Conservation (phyloP, 2,797 vertebrate species). For the Acipenser oxyrinchus region DNA sequence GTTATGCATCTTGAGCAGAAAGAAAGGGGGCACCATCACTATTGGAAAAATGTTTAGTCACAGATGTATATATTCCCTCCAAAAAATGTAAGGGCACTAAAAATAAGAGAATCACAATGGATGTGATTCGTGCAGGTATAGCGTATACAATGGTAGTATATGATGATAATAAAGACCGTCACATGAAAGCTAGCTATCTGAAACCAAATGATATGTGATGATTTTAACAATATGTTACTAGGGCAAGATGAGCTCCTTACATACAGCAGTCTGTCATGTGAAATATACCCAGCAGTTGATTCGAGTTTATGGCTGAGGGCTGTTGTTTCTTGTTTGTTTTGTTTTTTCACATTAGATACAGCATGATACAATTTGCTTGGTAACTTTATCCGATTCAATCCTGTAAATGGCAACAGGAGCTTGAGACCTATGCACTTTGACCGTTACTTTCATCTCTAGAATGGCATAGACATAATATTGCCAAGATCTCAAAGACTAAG, state of each 20-base stretch:
- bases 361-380: neutral
- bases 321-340: neutral
- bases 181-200: neutral
- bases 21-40: no score
- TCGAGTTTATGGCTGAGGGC: neutral
- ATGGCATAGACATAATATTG: neutral
- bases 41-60: no score
- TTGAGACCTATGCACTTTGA: neutral
- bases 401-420: neutral
- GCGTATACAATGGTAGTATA: no score
- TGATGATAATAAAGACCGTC: no score
- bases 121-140: no score
- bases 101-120: no score
- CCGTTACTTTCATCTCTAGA: neutral
- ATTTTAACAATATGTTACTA: conserved; percentile 2
- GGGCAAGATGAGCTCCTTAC: neutral
- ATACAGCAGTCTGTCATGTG: neutral
- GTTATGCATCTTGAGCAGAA: no score
- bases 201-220: conserved; percentile 1
- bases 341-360: neutral
- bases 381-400: neutral
- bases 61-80: no score
- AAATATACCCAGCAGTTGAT: conserved; percentile 1
- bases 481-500: neutral
- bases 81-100: no score